Base-by-base conservation (phyloP, 1,140 invertebrate species). In the Drosophila pseudoobscura region DNA sequence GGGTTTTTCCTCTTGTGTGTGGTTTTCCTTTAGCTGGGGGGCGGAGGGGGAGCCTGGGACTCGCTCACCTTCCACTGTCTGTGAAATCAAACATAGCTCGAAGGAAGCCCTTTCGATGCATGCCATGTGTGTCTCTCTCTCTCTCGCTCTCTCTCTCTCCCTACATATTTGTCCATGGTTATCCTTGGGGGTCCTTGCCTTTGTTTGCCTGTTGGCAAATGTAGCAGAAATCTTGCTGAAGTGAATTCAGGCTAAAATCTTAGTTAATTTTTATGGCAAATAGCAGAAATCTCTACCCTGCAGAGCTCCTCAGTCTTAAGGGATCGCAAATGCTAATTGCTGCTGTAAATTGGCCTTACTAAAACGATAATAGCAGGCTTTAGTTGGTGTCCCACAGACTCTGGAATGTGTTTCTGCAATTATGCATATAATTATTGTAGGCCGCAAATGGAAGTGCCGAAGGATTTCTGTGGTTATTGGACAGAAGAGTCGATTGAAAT, bases 211-310 rank as follows among this genome's bases (percentile, higher is more conserved):
- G 56, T 35, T 39, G 35, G 71, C 56, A 78, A 78, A 75, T 78
- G 75, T 78, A 70, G 72, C 65, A 75, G 71, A 78, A 78, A 75
- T 75, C 65, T 55, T 70, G 45, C 64, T 78, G 64, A 70, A 78
- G 72, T 75, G 64, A 78, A 70, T 75, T 77, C 75, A 74, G 35
- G 69, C 69, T 66, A 62, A 73, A 76, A 76, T 74, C 74, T 76
- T 76, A 76, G 74, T 75, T 69, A 77, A 77, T 77, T 77, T 75
- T 74, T 74, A 74, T 75, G 46, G 63, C 74, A 77, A 77, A 77
- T 68, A 77, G 57, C 62, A 47, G 59, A 74, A 62, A 11, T 39
- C 11, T 39, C 35, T 39, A 39, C 3, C 35, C 35, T 39, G 35
- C 0, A 39, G 35, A 4, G 24, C 24, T 26, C 24, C 4, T 5